These are phyloP conservation scores for Apis florea DNA, from an alignment of 1,140 invertebrate species.

Conservation along the genomic window DNA sequence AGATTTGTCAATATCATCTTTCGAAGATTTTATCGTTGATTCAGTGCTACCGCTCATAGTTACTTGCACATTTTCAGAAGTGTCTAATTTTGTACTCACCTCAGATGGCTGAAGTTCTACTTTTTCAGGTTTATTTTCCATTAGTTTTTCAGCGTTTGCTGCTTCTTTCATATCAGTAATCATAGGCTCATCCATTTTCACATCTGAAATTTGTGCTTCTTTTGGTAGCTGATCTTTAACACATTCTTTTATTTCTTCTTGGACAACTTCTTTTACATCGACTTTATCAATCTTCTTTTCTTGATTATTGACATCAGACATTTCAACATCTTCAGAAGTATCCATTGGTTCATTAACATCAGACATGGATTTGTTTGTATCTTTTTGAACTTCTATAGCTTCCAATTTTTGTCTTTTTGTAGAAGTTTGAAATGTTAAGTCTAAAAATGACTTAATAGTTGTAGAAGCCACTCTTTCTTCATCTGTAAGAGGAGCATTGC, in stretches of 20 bases:
- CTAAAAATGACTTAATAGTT: conserved; percentile 82
- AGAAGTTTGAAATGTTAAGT: conserved; percentile 75
- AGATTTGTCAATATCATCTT: conserved; percentile 43
- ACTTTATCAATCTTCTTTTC: conserved; percentile 55
- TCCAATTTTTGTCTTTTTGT: conserved; percentile 77
- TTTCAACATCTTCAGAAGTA: conserved; percentile 69
- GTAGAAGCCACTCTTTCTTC: conserved; percentile 83
- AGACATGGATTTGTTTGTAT: conserved; percentile 51
- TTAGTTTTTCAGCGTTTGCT: conserved; percentile 25
- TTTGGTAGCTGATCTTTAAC: conserved; percentile 31
- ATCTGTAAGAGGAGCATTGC: conserved; percentile 85
- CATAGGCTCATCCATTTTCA: conserved; percentile 37
- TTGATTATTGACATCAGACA: conserved; percentile 47
- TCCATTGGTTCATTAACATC: conserved; percentile 69
- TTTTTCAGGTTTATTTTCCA: conserved; percentile 15
- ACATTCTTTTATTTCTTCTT: conserved; percentile 19
- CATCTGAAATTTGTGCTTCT: conserved; percentile 11
- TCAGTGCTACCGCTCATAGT: conserved; percentile 6
- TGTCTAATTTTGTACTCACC: conserved; percentile 33
- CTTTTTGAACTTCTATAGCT: conserved; percentile 49
- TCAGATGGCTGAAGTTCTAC: conserved; percentile 32
- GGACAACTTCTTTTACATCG: conserved; percentile 46
- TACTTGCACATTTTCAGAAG: conserved; percentile 31
- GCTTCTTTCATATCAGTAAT: conserved; percentile 44
- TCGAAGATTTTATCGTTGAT: not conserved